Evolutionary conservation across 2,888 invertebrate species (phyloP).

Genomic region (Halictus quadricinctus): DNA sequence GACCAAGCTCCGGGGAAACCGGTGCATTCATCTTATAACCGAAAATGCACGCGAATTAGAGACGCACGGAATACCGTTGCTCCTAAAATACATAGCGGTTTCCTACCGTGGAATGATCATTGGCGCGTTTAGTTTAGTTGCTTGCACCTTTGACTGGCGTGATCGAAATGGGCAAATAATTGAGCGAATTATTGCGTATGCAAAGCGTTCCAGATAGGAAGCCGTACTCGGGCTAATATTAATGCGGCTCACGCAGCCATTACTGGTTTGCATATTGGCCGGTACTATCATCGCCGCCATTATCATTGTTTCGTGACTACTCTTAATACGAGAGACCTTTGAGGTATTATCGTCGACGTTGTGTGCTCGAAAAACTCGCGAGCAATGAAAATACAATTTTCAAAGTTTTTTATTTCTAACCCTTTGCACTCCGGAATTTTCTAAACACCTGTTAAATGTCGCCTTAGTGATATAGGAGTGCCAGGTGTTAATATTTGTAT

Average conservation of each 20-base stretch:
- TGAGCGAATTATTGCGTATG: conserved; percentile 51
- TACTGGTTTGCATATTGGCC: conserved; percentile 25
- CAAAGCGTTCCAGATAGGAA: conserved; percentile 37
- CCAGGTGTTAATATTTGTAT: too few species aligned
- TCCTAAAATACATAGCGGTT: conserved; percentile 12
- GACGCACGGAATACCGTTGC: not conserved
- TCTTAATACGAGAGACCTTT: not conserved
- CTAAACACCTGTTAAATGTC: too few species aligned
- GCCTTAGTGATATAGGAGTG: too few species aligned
- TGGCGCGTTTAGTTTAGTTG: conserved; percentile 41
- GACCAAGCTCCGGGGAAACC: not conserved
- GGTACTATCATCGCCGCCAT: conserved; percentile 24
- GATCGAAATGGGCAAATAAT: conserved; percentile 57
- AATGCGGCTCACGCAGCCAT: conserved; percentile 38
- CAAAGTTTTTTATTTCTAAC: too few species aligned
- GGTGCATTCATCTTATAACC: conserved; percentile 22
- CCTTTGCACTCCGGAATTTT: too few species aligned
- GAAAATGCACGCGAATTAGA: not conserved
- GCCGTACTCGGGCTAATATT: conserved; percentile 38
- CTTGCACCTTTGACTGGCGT: conserved; percentile 33
- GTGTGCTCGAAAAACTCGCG: not conserved
- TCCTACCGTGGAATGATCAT: conserved; percentile 25
- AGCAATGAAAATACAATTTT: not conserved
- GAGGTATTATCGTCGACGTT: not conserved
- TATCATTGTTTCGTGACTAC: conserved; percentile 15